Base-by-base conservation (phyloP, 2,888 invertebrate genomes). In the Papilio protenor region DNA sequence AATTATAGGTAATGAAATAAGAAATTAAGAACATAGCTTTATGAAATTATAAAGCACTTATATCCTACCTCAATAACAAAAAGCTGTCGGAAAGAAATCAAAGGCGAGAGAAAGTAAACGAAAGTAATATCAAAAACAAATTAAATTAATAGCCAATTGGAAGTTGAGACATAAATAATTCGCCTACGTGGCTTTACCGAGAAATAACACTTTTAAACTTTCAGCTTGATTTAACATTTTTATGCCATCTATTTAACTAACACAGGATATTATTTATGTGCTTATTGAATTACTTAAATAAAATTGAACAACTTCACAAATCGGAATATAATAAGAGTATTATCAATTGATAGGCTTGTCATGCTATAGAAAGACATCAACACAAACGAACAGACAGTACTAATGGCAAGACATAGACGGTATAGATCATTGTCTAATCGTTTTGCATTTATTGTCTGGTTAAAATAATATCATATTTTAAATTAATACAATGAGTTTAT, bases 91-190 rank as follows among this genome's bases (percentile, higher is more conserved):
- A 84, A 75, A 83, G 85, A 80, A 81, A 83, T 83, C 81, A 83
- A 88, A 88, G 88, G 84, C 85, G 84, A 86, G 91, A 86, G 89
- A 91, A 91, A 92, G 89, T 91, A 85, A 72, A 72, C 70, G 83
- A 84, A 81, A 82, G 81, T 81, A 84, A 86, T 87, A 87, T 86
- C 87, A 84, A 88, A 89, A 88, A 88, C 86, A 87, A 88, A 89
- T 88, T 86, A 82, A 89, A 88, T 90, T 89, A 88, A 90, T 87
- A 85, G 84, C 85, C 82, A 80, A 83, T 81, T 83, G 83, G 85
- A 81, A 82, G 82, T 83, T 75, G 81, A 81, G 77, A 84, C 85
- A 86, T 89, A 87, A 89, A 88, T 90, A 87, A 87, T 85, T 88
- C 84, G 82, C 89, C 90, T 89, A 90, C 89, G 87, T 85, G 83